phyloP scores from a whole-genome alignment of 2,797 vertebrate species.

The Dromococcyx pavoninus region DNA sequence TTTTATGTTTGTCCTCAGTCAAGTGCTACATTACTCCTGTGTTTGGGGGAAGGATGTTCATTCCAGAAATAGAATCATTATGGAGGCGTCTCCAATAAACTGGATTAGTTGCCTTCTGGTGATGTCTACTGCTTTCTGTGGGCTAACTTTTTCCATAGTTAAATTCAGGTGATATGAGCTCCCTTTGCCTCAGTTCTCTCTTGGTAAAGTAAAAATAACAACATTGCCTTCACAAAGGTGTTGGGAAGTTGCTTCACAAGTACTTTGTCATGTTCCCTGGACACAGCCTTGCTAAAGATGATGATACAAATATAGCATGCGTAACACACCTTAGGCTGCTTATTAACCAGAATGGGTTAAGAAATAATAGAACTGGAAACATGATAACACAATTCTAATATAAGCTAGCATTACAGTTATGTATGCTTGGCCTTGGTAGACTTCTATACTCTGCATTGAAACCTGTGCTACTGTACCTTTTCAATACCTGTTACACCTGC shows the following conservation, averaged over 20 bases:
- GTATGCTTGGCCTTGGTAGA: neutral
- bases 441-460: neutral
- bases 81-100: neutral
- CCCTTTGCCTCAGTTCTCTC: neutral
- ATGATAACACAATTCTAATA: neutral
- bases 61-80: neutral
- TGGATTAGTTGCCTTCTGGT: neutral
- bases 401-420: neutral
- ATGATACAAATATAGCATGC: neutral
- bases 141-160: neutral
- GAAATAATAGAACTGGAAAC: neutral
- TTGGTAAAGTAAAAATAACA: neutral
- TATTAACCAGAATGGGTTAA: neutral
- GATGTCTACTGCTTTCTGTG: neutral
- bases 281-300: neutral
- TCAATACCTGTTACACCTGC: neutral
- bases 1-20: neutral
- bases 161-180: neutral
- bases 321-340: neutral
- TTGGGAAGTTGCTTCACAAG: neutral
- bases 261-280: neutral
- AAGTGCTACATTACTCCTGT: neutral
- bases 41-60: neutral
- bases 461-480: neutral
- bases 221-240: neutral